Evolutionary conservation across 2,888 invertebrate genomes (phyloP).

Genomic region (Ormyrus nitidulus): DNA sequence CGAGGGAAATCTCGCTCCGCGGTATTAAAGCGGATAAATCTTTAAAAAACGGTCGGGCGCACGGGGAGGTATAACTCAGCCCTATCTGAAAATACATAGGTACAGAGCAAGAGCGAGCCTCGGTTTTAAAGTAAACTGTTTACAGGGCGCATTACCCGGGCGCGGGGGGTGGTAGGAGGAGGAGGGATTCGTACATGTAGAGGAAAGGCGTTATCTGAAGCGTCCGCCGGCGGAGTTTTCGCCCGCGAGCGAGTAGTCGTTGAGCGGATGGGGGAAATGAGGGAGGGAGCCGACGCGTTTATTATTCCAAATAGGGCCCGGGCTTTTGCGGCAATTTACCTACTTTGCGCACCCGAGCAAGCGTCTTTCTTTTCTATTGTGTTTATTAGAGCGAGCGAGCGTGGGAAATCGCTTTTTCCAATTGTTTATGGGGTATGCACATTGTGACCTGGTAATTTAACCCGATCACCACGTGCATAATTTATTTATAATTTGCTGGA

Average conservation of each 20-base stretch:
- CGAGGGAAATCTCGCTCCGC: conserved; percentile 16
- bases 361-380: neutral
- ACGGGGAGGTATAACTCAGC: conserved; percentile 69
- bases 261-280: conserved; percentile 19
- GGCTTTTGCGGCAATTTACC: conserved; percentile 42
- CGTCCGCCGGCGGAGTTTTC: conserved; percentile 24
- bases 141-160: conserved; percentile 55
- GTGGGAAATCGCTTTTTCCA: no score
- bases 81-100: conserved; percentile 73
- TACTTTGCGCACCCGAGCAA: conserved; percentile 18
- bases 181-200: neutral
- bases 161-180: neutral
- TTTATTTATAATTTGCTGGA: no score
- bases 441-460: no score
- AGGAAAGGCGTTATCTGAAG: neutral
- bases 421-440: no score
- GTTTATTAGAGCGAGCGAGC: no score
- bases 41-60: conserved; percentile 68
- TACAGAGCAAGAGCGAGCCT: conserved; percentile 58
- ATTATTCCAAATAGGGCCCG: conserved; percentile 33
- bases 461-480: no score
- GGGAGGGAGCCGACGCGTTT: conserved; percentile 25
- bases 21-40: conserved; percentile 70
- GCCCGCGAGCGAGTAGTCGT: conserved; percentile 4
- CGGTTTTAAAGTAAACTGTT: conserved; percentile 71